These are phyloP conservation scores for Acholoe squamosa DNA, from an alignment of 2,888 invertebrate genomes.

Conservation along the genomic window DNA sequence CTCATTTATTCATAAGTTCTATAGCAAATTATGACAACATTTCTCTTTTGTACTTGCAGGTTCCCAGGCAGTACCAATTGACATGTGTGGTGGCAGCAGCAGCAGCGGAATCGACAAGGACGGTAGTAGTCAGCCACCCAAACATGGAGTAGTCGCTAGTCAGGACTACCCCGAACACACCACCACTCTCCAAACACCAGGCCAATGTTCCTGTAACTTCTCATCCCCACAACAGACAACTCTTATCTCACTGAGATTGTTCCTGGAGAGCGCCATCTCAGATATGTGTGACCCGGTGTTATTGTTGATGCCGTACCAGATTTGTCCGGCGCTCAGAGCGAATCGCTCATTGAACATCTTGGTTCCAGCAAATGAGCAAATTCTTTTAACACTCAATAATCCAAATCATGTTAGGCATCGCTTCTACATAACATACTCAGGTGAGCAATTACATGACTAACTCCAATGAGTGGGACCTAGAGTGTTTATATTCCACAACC, in stretches of 20 bases:
- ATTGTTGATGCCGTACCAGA: background rate
- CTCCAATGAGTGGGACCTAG: no score
- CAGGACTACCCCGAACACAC: background rate
- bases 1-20: no score
- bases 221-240: background rate
- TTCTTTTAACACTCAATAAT: background rate
- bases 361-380: background rate
- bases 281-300: conserved; percentile 27
- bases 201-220: background rate
- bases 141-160: background rate
- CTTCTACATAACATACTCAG: background rate
- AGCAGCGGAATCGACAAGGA: no score
- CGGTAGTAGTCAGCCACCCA: no score
- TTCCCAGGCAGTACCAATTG: no score
- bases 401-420: background rate
- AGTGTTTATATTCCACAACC: no score
- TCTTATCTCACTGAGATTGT: background rate
- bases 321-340: background rate
- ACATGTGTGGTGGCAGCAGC: no score
- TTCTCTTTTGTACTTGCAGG: no score
- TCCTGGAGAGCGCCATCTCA: background rate
- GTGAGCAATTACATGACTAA: background rate
- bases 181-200: background rate
- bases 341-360: background rate
- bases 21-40: no score